Evolutionary conservation across 2,888 invertebrate species (phyloP), one percentile per base, ranked within the genome.

Genomic region (Anoncus sp.): DNA sequence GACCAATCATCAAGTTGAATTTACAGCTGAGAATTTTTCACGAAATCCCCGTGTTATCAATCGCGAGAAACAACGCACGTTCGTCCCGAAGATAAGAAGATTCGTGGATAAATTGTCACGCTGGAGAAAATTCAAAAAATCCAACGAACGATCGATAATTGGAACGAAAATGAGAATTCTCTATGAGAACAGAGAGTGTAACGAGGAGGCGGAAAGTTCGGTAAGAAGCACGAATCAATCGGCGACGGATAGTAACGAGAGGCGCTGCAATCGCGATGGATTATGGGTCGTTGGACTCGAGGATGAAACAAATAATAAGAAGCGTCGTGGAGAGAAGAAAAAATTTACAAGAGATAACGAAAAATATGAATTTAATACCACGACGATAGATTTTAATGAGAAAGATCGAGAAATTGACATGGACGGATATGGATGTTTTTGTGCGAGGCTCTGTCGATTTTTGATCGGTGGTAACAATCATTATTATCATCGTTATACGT

Each of bases 181-280:
- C 14, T 88, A 86, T 45, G 59, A 83, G 35, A 88, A 88, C 38
- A 63, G 49, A 4, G 77, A 81, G 3, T n/a, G n/a, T 88, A 82
- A 45, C 81, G 47, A 3, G 78, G 51, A 5, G 62, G 65, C 5
- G 55, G 43, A 78, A 35, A 82, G 53, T 49, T 75, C 73, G 0
- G 7, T n/a, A n/a, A 14, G 31, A 24, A 77, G 81, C 3, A 51
- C 43, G 7, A 69, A 60, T 18, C 27, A 2, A 24, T 27, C 24
- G 1, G 24, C 1, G n/a, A n/a, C 24, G 1, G 14, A 63, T 5
- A 65, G 76, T 12, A 35, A 40, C 0, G 14, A 35, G 0, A 80
- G 80, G 20, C 73, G 75, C 6, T 78, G 62, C 31, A 79, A 83
- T 67, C 77, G 82, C 0, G 84, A 85, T 16, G 84, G 84, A 43